Percentiles rank a stretch among this genome's conserved stretches.
Conservation (phyloP, 2,113 vertebrate genomes). For the Excalfactoria chinensis region DNA sequence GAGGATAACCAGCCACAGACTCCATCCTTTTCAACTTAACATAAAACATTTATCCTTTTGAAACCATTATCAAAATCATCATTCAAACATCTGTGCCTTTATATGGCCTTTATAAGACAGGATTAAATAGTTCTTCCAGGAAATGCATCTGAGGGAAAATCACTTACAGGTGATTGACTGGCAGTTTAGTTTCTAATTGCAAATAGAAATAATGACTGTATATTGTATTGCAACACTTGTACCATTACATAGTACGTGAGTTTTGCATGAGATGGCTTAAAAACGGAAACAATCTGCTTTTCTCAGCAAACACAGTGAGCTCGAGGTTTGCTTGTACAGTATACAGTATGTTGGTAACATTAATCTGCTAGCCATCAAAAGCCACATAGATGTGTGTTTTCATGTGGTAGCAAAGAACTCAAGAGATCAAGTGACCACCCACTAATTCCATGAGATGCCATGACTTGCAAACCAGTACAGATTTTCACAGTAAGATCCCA, state of each 20-base stretch:
- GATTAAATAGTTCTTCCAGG: background rate
- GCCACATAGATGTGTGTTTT: slow-evolving; percentile 43
- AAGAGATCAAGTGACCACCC: background rate
- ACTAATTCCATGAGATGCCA: slow-evolving; percentile 14
- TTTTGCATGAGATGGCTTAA: slow-evolving; percentile 73
- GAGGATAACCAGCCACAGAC: background rate
- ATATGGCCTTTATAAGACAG: background rate
- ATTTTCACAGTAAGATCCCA: background rate
- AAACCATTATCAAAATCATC: background rate
- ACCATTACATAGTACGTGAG: slow-evolving; percentile 47
- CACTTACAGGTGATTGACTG: background rate
- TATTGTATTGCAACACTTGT: slow-evolving; percentile 77
- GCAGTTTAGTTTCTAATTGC: background rate
- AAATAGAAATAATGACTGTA: slow-evolving; percentile 20
- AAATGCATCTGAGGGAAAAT: background rate
- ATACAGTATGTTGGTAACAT: slow-evolving; percentile 18
- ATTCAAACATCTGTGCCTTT: background rate
- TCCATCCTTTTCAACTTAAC: background rate
- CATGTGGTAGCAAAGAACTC: slow-evolving; percentile 70
- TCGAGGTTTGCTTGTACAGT: slow-evolving; percentile 51
- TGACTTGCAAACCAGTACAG: background rate
- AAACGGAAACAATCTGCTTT: slow-evolving; percentile 58
- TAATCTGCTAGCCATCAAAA: slow-evolving; percentile 58
- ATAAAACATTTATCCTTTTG: background rate
- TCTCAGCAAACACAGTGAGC: slow-evolving; percentile 64